Conservation (phyloP, 2,797 vertebrate genomes). For the Sebastes diaconus region DNA sequence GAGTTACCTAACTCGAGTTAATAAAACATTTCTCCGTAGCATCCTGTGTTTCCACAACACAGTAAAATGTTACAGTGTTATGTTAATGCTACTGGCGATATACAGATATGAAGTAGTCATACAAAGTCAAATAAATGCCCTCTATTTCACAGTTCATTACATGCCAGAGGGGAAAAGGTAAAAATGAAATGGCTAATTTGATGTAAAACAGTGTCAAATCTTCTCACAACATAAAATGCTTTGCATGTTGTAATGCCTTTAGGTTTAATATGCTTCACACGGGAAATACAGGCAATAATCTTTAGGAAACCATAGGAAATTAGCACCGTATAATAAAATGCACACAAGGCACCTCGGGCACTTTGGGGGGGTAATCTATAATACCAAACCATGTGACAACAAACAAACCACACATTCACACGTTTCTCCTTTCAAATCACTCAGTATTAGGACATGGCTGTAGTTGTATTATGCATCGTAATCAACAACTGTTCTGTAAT, state of each 20-base stretch:
- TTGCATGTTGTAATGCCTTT: background rate
- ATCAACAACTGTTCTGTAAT: constrained; percentile 7
- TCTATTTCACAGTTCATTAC: background rate
- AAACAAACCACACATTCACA: constrained; percentile 5
- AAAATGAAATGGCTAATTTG: background rate
- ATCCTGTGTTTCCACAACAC: background rate
- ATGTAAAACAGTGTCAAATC: background rate
- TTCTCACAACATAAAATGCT: background rate
- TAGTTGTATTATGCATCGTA: background rate
- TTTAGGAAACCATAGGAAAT: background rate
- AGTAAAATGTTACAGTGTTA: background rate
- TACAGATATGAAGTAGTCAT: background rate
- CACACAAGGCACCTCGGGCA: background rate
- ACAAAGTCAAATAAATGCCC: background rate
- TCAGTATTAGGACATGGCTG: background rate
- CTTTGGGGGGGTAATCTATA: background rate
- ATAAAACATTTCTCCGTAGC: too few species aligned
- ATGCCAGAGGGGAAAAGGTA: background rate
- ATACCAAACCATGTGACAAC: constrained; percentile 17
- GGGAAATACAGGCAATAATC: background rate
- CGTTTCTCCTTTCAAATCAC: background rate
- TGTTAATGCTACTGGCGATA: background rate
- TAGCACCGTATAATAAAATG: background rate
- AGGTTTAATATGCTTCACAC: background rate
- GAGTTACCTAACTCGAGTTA: too few species aligned